Percentiles rank a stretch among this genome's conserved stretches.
phyloP scores from a whole-genome alignment of 2,797 vertebrate species.

The Sebastes steindachneri region DNA sequence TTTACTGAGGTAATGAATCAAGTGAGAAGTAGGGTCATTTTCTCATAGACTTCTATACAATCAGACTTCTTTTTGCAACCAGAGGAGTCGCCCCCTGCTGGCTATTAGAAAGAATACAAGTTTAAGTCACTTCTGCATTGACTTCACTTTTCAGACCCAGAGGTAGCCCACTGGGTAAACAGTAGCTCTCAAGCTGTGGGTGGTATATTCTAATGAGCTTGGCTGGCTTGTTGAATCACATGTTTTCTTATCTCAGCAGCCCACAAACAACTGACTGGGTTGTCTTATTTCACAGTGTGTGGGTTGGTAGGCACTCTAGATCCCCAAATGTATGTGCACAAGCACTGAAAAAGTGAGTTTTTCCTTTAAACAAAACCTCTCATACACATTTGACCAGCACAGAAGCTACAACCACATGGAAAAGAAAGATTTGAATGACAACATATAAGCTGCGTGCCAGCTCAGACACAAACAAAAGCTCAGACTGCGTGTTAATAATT shows the following conservation, averaged over 20 bases:
- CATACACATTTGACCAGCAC: background rate
- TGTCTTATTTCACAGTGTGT: background rate
- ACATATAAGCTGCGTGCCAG: background rate
- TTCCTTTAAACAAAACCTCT: background rate
- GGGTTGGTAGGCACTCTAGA: background rate
- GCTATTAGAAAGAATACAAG: too few relatives aligned
- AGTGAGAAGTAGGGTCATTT: too few relatives aligned
- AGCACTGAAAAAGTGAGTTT: background rate
- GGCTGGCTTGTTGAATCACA: background rate
- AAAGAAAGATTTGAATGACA: background rate
- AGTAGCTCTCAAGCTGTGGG: background rate
- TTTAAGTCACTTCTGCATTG: too few relatives aligned
- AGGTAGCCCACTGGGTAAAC: too few relatives aligned
- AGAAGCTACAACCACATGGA: background rate
- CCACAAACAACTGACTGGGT: background rate
- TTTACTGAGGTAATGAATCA: too few relatives aligned
- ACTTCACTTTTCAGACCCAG: too few relatives aligned
- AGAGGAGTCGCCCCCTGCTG: too few relatives aligned
- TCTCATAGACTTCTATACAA: too few relatives aligned
- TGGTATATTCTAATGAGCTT: background rate
- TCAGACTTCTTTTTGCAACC: too few relatives aligned
- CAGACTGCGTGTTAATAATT: background rate
- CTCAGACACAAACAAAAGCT: conserved; percentile 4
- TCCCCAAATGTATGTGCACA: background rate
- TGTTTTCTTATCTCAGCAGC: background rate